Base-by-base conservation (phyloP, 2,797 vertebrate genomes). In the Pipistrellus pygmaeus region DNA sequence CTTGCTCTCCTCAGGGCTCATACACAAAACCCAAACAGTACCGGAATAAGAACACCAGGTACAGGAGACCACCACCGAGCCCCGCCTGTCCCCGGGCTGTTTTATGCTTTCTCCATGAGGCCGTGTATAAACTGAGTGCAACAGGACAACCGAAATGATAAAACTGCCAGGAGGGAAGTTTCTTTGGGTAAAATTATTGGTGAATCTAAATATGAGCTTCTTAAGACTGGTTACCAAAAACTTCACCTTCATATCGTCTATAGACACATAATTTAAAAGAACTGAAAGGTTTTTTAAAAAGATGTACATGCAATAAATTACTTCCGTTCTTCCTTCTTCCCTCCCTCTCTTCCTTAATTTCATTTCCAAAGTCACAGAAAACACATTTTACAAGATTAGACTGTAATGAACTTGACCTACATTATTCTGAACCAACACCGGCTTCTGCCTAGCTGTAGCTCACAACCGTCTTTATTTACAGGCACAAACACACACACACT, bases 341-440 rank as follows among this genome's bases (percentile, higher is more conserved):
- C 60, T 60, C 71, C 38, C 41, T 62, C 23, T 77, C 30, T 66
- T n/a, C 69, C 25, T 82, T 90, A 72, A 90, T 84, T 90, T 88
- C 85, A 94, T 69, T 88, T 78, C 85, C 82, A 86, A 72, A 93
- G 77, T 78, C 86, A 72, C 71, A 73, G 48, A 92, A 95, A 86
- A 66, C 23, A 25, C 5, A 46, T 69, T 75, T 83, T 25, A 18
- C 72, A 92, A 89, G 78, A 51, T 21, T 76, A 20, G 3, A 73
- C 48, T 10, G 25, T 6, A 69, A 35, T 55, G 32, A 75, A 83
- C 51, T 55, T 84, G 25, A 27, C 41, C 32, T 66, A 4, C 10
- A 69, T 46, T 60, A 85, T 30, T 68, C 73, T n/a, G 18, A 38
- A 66, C 4, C 48, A 13, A 41, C 21, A 32, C 12, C 2, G 7